Evolutionary conservation across 2,113 vertebrate species (phyloP), one percentile per base, ranked within the genome.

Genomic region (Anhinga anhinga): DNA sequence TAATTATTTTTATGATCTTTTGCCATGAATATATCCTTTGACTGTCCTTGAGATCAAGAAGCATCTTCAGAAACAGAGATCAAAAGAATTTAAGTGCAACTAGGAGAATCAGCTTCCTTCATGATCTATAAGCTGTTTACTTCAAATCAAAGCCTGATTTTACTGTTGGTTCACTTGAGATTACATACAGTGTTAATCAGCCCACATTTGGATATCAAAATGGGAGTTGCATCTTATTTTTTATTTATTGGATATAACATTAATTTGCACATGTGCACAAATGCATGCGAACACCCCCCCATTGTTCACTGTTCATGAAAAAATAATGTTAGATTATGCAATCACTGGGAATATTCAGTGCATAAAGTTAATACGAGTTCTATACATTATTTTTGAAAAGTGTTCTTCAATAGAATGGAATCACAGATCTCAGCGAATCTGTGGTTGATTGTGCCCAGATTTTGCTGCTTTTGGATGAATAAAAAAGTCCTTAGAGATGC

Each of bases 31-130:
- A 53, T 59, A 82, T 80, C 25, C 15, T 82, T 80, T 80, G 47
- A 87, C 66, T 85, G 30, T 77, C 90, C 44, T 42, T 53, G 23
- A 88, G 74, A 96, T 88, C 90, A 97, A 96, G 96, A 94, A n/a
- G 62, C 36, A 77, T 59, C 47, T 70, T 94, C 62, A 82, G 36
- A 88, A 93, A 82, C 20, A 22, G 62, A 96, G 65, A 95, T 90
- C 82, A 95, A 94, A 96, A 79, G 67, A 80, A 76, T 85, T 87
- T 84, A 66, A 85, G 47, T 58, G 15, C 66, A 90, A 76, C 66
- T 82, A 53, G 61, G 65, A 85, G 40, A 82, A 87, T 61, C 65
- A 63, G 21, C 40, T 89, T 78, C 52, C 62, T 86, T 73, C 40
- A 44, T 21, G 58, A 88, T 73, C 17, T 91, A 65, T n/a, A 76